Evolutionary conservation across 2,797 vertebrate genomes (phyloP).

Genomic region (Mionectes olivaceus): DNA sequence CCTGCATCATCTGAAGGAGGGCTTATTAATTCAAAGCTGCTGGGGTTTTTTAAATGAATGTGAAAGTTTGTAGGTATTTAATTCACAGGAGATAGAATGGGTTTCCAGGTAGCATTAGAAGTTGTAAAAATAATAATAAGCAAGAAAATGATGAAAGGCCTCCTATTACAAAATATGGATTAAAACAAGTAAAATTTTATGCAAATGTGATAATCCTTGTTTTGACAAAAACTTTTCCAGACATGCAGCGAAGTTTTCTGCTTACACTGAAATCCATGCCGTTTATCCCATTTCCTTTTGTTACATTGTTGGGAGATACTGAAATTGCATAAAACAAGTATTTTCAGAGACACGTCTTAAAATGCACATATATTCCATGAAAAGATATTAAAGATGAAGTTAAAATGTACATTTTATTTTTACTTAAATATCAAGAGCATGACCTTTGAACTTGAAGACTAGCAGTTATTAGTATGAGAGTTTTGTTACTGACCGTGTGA

Average conservation of each 20-base stretch:
- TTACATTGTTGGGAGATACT: not conserved
- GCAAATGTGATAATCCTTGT: not conserved
- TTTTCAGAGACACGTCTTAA: not conserved
- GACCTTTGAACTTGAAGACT: not conserved
- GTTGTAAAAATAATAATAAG: not conserved
- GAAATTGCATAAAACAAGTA: not conserved
- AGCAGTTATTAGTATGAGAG: not conserved
- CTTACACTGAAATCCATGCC: not conserved
- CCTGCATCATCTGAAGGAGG: not conserved
- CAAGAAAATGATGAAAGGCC: not conserved
- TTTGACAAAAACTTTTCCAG: not conserved
- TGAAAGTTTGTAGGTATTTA: not conserved
- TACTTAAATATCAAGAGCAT: not conserved
- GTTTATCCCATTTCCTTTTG: not conserved
- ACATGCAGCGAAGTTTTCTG: not conserved
- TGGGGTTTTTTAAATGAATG: not conserved
- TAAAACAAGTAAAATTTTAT: not conserved
- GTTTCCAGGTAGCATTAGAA: not conserved
- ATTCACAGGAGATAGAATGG: not conserved
- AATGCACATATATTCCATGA: not conserved
- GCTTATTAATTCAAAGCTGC: conserved; percentile 6
- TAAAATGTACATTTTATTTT: not conserved
- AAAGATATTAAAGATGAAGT: not conserved
- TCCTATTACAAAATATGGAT: not conserved
- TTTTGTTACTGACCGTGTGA: not conserved